Base-by-base conservation (phyloP, 1,140 invertebrate species). In the Calliphora vicina region DNA sequence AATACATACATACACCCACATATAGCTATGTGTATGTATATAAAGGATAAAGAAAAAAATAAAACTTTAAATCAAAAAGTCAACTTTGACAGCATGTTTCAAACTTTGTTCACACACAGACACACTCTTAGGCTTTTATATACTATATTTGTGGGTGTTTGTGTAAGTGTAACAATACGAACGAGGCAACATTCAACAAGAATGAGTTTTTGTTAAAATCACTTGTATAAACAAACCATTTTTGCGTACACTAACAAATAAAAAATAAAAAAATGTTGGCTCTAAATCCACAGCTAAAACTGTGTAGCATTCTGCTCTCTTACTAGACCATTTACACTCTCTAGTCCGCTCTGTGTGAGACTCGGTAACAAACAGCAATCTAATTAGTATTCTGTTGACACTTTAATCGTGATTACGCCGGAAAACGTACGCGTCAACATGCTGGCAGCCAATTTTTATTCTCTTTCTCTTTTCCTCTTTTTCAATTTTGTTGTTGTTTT, bases 321-420 rank as follows among this genome's bases (percentile, higher is more conserved):
- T 35, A 35, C 35, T 50, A 50, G 45, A 50, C 45, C 45, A 17
- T 50, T 50, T 50, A 17, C 45, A 50, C n/a, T 67, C 61, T 67
- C 61, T 67, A n/a, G 61, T 8, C 17, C 61, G n/a, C 61, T 67
- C 61, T 67, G 61, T 67, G 20, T 67, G 61, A 23, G 61, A 25
- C 61, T 67, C 23, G 61, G 61, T 78, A 78, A 78, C 74, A 88
- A 88, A 88, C 88, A 88, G 88, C 88, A 88, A 88, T 88, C 87
- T 88, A 88, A 88, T 88, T 88, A 88, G 87, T 88, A 88, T 88
- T 87, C 87, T 87, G 87, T 88, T 88, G 87, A 88, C 87, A 88
- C 87, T 88, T 88, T 88, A 88, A 88, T 88, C 87, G 87, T 88
- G 87, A 88, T 88, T 88, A 88, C 87, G 87, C 87, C 87, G 87